phyloP scores from a whole-genome alignment of 1,140 invertebrate species.

The Drosophila yakuba region DNA sequence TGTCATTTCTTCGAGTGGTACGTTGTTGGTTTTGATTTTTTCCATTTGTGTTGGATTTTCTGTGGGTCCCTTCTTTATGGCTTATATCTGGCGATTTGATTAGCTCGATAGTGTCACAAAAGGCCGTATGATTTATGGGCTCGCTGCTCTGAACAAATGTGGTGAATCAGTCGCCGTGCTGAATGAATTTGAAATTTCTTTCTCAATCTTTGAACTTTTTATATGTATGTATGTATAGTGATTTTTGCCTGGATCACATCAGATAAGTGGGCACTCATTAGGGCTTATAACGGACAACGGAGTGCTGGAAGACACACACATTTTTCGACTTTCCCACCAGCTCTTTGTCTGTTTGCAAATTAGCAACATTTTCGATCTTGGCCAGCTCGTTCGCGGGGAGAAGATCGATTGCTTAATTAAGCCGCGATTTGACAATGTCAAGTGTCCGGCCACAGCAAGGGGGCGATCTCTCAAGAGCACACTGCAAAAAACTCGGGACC shows the following conservation, averaged over 20 bases:
- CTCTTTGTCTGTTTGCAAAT: constrained; percentile 59
- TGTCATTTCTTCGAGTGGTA: constrained; percentile 59
- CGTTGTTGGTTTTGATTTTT: constrained; percentile 24
- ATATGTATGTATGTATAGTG: background rate
- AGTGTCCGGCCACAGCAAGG: constrained; percentile 70
- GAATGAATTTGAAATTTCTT: constrained; percentile 74
- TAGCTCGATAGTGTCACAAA: constrained; percentile 84
- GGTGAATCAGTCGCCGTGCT: constrained; percentile 50
- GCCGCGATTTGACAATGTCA: constrained; percentile 80
- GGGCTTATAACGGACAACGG: constrained; percentile 74
- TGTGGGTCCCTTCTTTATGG: constrained; percentile 49
- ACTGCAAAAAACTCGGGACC: constrained; percentile 9
- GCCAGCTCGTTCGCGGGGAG: constrained; percentile 9
- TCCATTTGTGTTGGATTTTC: constrained; percentile 1
- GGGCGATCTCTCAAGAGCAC: constrained; percentile 65
- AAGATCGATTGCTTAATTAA: constrained; percentile 83
- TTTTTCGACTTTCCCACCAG: constrained; percentile 68
- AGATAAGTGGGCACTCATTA: constrained; percentile 79
- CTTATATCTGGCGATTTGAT: constrained; percentile 81
- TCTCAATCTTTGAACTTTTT: constrained; percentile 57
- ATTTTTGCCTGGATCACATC: constrained; percentile 37
- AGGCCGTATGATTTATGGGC: constrained; percentile 81
- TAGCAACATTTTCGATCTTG: constrained; percentile 53
- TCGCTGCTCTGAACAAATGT: constrained; percentile 38
- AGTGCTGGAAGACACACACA: constrained; percentile 36